Evolutionary conservation across 2,113 vertebrate genomes (phyloP).

Genomic region (Andinoacara biseriatus): DNA sequence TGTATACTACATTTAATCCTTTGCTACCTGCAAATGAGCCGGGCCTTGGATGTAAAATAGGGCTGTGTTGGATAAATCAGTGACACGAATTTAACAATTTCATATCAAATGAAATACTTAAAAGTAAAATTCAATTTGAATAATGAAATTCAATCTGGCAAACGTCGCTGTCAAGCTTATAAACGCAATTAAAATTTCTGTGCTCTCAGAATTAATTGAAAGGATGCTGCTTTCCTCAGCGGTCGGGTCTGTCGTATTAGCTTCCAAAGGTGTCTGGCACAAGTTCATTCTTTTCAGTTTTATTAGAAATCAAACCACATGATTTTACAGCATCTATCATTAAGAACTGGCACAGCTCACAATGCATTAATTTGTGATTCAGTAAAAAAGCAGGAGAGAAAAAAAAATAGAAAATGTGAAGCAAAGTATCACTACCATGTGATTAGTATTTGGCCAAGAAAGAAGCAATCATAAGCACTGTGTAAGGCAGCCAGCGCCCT

Average conservation of each 20-base stretch:
- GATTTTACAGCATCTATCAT: neutral
- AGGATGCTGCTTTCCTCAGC: neutral
- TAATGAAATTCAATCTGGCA: neutral
- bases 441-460: neutral
- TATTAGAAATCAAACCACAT: constrained; percentile 3
- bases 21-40: fast-evolving
- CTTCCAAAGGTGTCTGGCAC: constrained; percentile 3
- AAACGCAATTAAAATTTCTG: neutral
- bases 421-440: neutral
- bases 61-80: neutral
- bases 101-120: neutral
- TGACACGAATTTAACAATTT: neutral
- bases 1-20: neutral
- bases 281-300: neutral
- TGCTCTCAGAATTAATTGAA: neutral
- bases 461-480: constrained; percentile 2
- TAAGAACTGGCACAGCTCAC: neutral
- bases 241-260: neutral
- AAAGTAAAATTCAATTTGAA: neutral
- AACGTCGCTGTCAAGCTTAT: neutral
- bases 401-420: constrained; percentile 9
- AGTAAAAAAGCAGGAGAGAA: neutral
- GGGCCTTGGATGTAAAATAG: neutral
- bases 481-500: neutral
- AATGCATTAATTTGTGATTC: neutral